Percentiles rank a stretch among this genome's conserved stretches.
Evolutionary conservation across 2,113 vertebrate genomes (phyloP).

Genomic region (Hyperopisus bebe): DNA sequence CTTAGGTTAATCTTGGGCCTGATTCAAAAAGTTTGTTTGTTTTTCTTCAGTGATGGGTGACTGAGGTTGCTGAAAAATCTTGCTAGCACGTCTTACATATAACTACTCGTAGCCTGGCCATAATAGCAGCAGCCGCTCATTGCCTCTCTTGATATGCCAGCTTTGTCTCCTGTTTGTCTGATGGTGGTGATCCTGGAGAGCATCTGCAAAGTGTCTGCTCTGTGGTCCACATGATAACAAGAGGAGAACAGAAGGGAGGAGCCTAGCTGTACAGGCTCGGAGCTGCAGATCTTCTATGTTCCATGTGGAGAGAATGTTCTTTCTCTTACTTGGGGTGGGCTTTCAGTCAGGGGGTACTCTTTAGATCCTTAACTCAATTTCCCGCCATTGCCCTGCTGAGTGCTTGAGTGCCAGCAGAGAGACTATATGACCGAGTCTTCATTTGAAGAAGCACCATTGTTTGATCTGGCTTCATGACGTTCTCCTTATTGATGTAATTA

Average conservation of each 20-base stretch:
- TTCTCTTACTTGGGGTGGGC: neutral
- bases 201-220: neutral
- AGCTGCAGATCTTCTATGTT: neutral
- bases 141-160: neutral
- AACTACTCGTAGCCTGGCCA: neutral
- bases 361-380: slow-evolving; percentile 17
- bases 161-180: neutral
- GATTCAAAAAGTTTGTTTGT: neutral
- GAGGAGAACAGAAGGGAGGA: neutral
- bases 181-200: neutral
- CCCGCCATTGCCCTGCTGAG: neutral
- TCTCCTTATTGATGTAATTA: slow-evolving; percentile 8
- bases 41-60: neutral
- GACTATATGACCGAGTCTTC: neutral
- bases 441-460: slow-evolving; percentile 2
- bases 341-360: neutral
- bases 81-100: neutral
- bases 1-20: neutral
- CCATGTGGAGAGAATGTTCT: neutral
- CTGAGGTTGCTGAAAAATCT: neutral
- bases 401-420: neutral
- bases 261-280: neutral
- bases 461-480: neutral
- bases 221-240: neutral
- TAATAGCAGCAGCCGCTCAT: neutral